Conservation (phyloP, 1,140 invertebrate genomes). For the Lutraria rhynchaena region DNA sequence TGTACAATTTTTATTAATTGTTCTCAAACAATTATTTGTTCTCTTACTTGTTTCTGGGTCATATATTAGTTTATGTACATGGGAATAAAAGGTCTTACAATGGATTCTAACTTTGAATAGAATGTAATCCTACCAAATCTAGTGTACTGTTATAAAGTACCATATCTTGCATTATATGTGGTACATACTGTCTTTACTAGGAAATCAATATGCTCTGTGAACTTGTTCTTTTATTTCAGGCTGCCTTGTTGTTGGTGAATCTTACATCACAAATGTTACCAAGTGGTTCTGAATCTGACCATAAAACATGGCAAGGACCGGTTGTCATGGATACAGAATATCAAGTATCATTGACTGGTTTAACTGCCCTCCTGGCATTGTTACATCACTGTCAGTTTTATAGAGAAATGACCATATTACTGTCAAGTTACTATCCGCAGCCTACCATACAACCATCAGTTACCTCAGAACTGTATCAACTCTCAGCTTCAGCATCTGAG, state of each 20-base stretch:
- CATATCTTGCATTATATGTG: no score
- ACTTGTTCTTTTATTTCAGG: constrained; percentile 63
- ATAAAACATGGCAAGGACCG: constrained; percentile 77
- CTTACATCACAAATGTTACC: constrained; percentile 78
- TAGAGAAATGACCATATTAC: constrained; percentile 71
- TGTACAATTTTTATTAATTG: no score
- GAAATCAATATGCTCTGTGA: no score
- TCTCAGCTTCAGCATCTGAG: constrained; percentile 65
- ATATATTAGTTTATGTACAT: no score
- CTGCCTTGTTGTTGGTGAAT: constrained; percentile 78
- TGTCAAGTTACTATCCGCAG: constrained; percentile 76
- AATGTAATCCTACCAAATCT: no score
- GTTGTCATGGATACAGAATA: constrained; percentile 78
- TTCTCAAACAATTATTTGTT: no score
- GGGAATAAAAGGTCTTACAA: no score
- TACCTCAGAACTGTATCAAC: constrained; percentile 63
- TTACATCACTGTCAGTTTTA: constrained; percentile 80
- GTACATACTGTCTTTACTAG: no score
- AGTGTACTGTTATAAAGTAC: no score
- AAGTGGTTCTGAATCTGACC: constrained; percentile 69
- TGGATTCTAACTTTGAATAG: no score
- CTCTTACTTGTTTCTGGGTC: no score
- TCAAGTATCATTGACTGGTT: constrained; percentile 74
- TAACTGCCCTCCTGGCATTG: constrained; percentile 75
- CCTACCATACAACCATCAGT: constrained; percentile 72